Percentiles rank a stretch among this genome's conserved stretches.
Evolutionary conservation across 2,888 invertebrate species (phyloP).

Genomic region (Tachystola acroxantha): DNA sequence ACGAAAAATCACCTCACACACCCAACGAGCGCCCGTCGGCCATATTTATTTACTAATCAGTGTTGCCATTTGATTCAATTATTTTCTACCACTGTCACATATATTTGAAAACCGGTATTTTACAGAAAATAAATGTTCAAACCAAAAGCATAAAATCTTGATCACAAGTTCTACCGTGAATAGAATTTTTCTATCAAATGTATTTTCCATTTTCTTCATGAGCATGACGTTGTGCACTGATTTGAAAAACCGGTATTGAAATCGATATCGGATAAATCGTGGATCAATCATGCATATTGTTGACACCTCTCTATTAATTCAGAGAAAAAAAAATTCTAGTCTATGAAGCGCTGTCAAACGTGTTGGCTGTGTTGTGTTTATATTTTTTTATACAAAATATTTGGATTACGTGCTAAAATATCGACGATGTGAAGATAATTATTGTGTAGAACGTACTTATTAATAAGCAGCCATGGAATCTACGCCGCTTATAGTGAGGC

Average conservation of each 20-base stretch:
- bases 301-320: no score
- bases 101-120: no score
- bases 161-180: no score
- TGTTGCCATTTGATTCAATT: slow-evolving; percentile 23
- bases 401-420: slow-evolving; percentile 7
- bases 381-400: neutral
- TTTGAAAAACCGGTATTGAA: no score
- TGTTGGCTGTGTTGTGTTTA: neutral
- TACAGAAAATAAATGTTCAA: no score
- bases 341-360: neutral
- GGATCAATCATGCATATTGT: no score
- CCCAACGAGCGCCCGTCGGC: slow-evolving; percentile 33
- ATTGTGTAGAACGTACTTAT: slow-evolving; percentile 4
- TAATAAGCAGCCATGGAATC: slow-evolving; percentile 50
- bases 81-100: neutral
- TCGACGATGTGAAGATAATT: neutral
- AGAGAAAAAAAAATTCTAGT: neutral
- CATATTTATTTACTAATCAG: slow-evolving; percentile 69
- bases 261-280: no score
- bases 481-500: slow-evolving; percentile 57
- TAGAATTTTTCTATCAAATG: no score
- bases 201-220: no score
- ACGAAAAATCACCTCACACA: slow-evolving; percentile 26
- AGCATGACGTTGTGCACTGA: no score
- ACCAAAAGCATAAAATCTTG: no score